These are phyloP conservation scores for Adela reaumurella DNA, from an alignment of 2,888 invertebrate species.

Conservation along the genomic window DNA sequence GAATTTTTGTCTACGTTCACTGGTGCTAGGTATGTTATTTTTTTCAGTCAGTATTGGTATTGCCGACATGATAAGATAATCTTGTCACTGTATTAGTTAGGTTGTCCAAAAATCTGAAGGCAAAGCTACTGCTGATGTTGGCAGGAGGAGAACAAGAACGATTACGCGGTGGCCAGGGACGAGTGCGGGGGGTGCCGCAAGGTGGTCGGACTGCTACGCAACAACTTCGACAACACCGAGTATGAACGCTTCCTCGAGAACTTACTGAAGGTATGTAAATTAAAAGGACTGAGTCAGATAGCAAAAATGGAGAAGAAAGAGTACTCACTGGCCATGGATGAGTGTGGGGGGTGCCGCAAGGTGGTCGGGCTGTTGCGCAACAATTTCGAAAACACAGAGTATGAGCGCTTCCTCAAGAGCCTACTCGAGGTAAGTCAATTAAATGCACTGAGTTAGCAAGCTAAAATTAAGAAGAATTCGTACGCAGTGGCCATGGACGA, in stretches of 20 bases:
- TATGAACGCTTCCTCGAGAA: conserved; percentile 57
- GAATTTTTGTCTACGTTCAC: too few species aligned
- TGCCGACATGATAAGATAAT: too few species aligned
- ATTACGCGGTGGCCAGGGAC: conserved; percentile 20
- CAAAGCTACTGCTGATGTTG: neutral
- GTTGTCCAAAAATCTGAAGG: too few species aligned
- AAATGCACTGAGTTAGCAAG: too few species aligned
- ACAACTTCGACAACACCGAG: conserved; percentile 49
- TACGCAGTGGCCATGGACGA: conserved; percentile 22
- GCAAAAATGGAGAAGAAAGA: conserved; percentile 23
- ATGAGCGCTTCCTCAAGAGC: conserved; percentile 54
- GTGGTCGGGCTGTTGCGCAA: conserved; percentile 49
- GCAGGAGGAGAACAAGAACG: conserved; percentile 18
- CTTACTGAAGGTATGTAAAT: conserved; percentile 39
- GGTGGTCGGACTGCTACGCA: conserved; percentile 47
- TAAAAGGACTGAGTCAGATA: too few species aligned
- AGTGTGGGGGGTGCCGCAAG: conserved; percentile 45
- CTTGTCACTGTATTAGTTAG: too few species aligned
- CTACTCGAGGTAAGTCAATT: conserved; percentile 39
- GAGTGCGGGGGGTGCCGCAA: conserved; percentile 47
- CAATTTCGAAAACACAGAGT: conserved; percentile 49
- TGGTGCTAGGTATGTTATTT: too few species aligned
- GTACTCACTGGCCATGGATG: conserved; percentile 21
- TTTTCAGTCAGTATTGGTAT: too few species aligned
- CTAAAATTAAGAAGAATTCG: conserved; percentile 22